Evolutionary conservation across 2,113 vertebrate species (phyloP), one percentile per base, ranked within the genome.

Genomic region (Puffinus mauretanicus): DNA sequence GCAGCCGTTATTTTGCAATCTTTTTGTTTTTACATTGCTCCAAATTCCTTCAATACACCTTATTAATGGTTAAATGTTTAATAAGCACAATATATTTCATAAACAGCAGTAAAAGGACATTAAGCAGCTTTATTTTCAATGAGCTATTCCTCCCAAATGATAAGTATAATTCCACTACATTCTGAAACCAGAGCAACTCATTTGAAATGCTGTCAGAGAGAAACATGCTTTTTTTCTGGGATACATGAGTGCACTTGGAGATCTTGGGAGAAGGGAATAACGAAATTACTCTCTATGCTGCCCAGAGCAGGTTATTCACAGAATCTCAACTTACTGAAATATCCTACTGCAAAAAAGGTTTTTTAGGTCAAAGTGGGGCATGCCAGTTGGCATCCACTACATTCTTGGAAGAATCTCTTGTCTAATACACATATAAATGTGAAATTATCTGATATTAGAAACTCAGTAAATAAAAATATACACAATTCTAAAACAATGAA

Each of bases 301-400:
- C 13, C 14, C 36, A 58, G 12, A 81, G 62, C 2, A 61, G 4
- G 3, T 47, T 67, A 55, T 49, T 78, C 3, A 81, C 13, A 52
- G 34, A 67, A 55, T 49, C 18, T 78, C 18, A 66, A 9, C 6
- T 75, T 79, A 32, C 7, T 49, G 69, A 58, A 86, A 58, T 40
- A 61, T 18, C 5, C 3, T 81, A 42, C 24, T 38, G 18, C 4
- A 24, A 85, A 32, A 15, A 71, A 40, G 5, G 5, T 1, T 0
- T 4, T 93, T 84, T 46, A 40, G 7, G 26, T 54, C 20, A 7
- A 82, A 71, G 7, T 32, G 6, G n/a, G 16, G 1, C 9, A 44
- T 24, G 8, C 15, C 30, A 40, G 12, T 82, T 78, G 36, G 5
- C 13, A 69, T 57, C 16, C 54, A 32, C 13, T 60, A 29, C 3